phyloP scores from a whole-genome alignment of 2,797 vertebrate genomes.

The Argya squamiceps region DNA sequence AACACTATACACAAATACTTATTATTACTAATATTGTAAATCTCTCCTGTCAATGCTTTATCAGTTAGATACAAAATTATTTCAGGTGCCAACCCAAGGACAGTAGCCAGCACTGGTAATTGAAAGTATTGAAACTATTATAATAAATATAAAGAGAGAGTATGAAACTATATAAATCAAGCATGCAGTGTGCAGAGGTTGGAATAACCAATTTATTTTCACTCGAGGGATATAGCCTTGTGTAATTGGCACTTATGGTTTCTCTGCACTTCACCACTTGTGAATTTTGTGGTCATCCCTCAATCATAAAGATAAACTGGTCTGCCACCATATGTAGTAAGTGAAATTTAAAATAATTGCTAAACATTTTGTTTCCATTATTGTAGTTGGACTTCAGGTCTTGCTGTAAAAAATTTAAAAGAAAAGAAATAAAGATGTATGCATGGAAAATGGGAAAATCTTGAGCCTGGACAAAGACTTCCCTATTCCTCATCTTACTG shows the following conservation, averaged over 20 bases:
- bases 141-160: constrained; percentile 15
- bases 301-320: constrained; percentile 29
- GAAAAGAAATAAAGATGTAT: not conserved
- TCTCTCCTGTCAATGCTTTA: not conserved
- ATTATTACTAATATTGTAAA: not conserved
- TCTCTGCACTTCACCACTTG: constrained; percentile 9
- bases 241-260: constrained; percentile 28
- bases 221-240: not conserved
- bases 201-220: constrained; percentile 55
- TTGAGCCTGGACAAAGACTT: not conserved
- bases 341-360: not conserved
- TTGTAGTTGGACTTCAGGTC: not conserved
- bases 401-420: not conserved
- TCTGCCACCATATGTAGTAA: not conserved
- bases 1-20: not conserved
- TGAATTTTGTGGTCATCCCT: constrained; percentile 33
- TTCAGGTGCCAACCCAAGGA: constrained; percentile 10
- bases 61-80: constrained; percentile 9
- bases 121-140: constrained; percentile 35
- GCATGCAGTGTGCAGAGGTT: not conserved
- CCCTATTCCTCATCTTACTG: not conserved
- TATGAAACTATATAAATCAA: constrained; percentile 29
- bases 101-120: constrained; percentile 9
- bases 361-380: not conserved
- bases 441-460: not conserved